Evolutionary conservation across 1,140 invertebrate genomes (phyloP).

Genomic region (Trichonephila inaurata): DNA sequence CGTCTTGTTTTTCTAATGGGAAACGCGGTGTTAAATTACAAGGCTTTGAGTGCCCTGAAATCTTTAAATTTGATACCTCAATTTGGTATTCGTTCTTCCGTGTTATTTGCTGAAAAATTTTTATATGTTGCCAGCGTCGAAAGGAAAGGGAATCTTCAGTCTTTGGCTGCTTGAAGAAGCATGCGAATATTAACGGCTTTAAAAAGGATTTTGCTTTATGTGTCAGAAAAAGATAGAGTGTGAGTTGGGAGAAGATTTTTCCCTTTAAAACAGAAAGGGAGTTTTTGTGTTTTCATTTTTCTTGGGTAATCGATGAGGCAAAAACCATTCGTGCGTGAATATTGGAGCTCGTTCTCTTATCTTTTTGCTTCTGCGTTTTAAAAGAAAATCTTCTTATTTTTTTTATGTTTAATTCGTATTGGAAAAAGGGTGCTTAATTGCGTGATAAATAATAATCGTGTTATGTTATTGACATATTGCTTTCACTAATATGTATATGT

Average conservation of each 20-base stretch:
- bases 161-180: background rate
- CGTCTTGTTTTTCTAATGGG: slow-evolving; percentile 38
- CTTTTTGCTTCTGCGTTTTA: background rate
- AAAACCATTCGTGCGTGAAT: background rate
- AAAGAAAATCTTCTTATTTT: no score
- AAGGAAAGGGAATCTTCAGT: background rate
- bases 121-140: background rate
- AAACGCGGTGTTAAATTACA: slow-evolving; percentile 61
- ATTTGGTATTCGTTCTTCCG: slow-evolving; percentile 38
- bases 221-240: background rate
- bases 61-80: slow-evolving; percentile 59
- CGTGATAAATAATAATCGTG: no score
- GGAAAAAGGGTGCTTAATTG: no score
- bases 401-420: no score
- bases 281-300: slow-evolving; percentile 15
- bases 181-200: slow-evolving; percentile 37
- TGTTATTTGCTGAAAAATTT: slow-evolving; percentile 35
- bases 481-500: no score
- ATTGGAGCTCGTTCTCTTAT: background rate
- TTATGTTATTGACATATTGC: no score
- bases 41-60: slow-evolving; percentile 63
- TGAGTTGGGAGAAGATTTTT: background rate
- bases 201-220: slow-evolving; percentile 20
- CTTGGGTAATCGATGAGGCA: background rate
- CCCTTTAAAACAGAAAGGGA: background rate